Evolutionary conservation across 2,113 vertebrate genomes (phyloP), one percentile per base, ranked within the genome.

Genomic region (Tachysurus fulvidraco): DNA sequence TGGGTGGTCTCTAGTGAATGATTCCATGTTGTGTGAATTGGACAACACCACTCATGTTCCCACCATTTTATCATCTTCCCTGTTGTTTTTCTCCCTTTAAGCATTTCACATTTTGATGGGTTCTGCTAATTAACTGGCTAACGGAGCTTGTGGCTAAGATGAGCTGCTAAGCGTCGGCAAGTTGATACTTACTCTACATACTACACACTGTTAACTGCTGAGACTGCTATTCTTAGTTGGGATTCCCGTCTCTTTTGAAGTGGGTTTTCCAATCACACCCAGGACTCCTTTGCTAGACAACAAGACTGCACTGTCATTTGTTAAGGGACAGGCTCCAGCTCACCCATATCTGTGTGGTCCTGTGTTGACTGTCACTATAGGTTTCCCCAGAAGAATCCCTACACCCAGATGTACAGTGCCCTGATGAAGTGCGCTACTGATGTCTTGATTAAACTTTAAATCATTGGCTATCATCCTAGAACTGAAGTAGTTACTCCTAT

Each of bases 51-150:
- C 50, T 54, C 46, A 54, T 55, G 73, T 78, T 78, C n/a, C 50
- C 50, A 78, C 14, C 25, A 55, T 28, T 54, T 19, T 78, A 78
- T 78, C 25, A 78, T 55, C 74, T 54, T 78, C 74, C 50, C 74
- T 78, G 74, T 78, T 78, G 50, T 78, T 54, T 54, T 78, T 78
- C 44, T 77, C 74, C 46, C 21, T 52, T 55, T 28, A 55, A 78
- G 25, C 11, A 13, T 54, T 78, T 80, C 19, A 36, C 55, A 23
- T 60, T 59, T 19, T 25, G 36, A 59, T 44, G 30, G 55, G 78
- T 44, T 81, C 57, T 81, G 78, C 78, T 81, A 81, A 60, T 78
- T 81, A 81, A 44, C 78, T 44, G 78, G 78, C 55, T 44, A 81
- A 59, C 78, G 3, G 55, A 81, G 78, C 55, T 60, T 81, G 78